Conservation (phyloP, 2,888 invertebrate genomes). For the Agonum fuliginosum region DNA sequence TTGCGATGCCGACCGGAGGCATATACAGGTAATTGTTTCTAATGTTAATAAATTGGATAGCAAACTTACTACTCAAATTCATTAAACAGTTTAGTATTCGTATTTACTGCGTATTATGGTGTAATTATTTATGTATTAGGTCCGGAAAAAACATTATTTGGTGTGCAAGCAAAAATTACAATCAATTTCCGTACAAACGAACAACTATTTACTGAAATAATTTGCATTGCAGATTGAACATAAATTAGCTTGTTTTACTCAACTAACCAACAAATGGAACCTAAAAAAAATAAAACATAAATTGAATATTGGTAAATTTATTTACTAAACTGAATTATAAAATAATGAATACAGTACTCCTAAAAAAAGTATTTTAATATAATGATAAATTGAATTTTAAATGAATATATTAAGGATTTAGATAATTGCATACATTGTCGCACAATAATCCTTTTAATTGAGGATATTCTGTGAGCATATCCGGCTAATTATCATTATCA, state of each 20-base stretch:
- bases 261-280: not conserved
- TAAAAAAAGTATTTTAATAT: no score
- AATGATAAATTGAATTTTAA: no score
- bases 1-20: no score
- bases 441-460: not conserved
- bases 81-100: no score
- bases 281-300: conserved; percentile 26
- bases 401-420: no score
- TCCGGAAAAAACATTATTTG: conserved; percentile 25
- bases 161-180: conserved; percentile 9
- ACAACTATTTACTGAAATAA: conserved; percentile 24
- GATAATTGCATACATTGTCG: not conserved
- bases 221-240: conserved; percentile 22
- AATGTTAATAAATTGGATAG: no score
- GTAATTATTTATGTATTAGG: no score
- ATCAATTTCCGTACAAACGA: conserved; percentile 27
- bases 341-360: no score
- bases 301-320: not conserved
- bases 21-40: no score
- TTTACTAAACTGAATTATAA: not conserved
- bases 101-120: no score
- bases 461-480: not conserved
- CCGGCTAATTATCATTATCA: conserved; percentile 8
- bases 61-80: no score
- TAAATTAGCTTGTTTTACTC: conserved; percentile 31